These are phyloP conservation scores for Eupithecia pulchellata DNA, from an alignment of 2,888 invertebrate genomes.

Conservation along the genomic window DNA sequence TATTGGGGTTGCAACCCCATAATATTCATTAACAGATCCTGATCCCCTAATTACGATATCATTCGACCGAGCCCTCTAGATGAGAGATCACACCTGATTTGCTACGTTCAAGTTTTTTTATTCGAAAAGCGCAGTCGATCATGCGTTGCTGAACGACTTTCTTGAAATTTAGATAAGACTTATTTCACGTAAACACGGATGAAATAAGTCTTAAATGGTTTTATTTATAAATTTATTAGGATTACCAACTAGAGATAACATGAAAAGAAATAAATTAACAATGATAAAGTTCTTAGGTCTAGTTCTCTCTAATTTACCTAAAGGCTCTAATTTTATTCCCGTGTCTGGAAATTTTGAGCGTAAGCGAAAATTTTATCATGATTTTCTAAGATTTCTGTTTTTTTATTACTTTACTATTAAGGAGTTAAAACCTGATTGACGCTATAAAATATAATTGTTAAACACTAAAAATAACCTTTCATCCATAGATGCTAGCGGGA, in stretches of 20 bases:
- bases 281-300: too few species aligned
- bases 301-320: too few species aligned
- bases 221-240: too few species aligned
- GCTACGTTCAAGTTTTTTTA: constrained; percentile 66
- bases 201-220: not conserved
- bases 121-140: constrained; percentile 54
- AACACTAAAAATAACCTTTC: too few species aligned
- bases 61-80: constrained; percentile 61
- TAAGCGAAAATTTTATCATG: not conserved
- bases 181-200: not conserved
- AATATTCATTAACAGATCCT: constrained; percentile 74
- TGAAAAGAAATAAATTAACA: too few species aligned
- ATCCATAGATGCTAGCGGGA: not conserved
- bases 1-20: constrained; percentile 73
- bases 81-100: constrained; percentile 78
- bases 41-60: constrained; percentile 77
- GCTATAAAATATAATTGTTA: too few species aligned
- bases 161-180: not conserved
- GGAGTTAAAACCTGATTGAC: not conserved
- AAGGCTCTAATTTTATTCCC: not conserved
- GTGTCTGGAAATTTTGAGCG: not conserved
- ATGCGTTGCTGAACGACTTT: constrained; percentile 7
- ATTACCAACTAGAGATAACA: too few species aligned
- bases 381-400: not conserved
- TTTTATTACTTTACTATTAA: not conserved